Conservation (phyloP, 2,797 vertebrate genomes). For the Acanthurus tractus region DNA sequence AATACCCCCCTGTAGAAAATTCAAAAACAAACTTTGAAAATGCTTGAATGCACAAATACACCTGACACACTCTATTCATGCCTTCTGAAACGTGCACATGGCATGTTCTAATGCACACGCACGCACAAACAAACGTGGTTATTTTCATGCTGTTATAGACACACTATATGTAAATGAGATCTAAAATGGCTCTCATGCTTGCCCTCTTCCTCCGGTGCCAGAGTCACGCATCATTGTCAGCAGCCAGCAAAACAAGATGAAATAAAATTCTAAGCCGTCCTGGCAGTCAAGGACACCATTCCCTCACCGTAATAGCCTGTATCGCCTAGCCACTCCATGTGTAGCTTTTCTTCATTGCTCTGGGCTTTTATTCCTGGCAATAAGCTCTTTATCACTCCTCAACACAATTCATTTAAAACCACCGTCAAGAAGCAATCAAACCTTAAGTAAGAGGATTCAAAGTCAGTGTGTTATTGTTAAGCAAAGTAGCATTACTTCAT, state of each 20-base stretch:
- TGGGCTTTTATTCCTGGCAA: conserved; percentile 91
- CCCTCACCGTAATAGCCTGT: conserved; percentile 90
- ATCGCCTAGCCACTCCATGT: conserved; percentile 90
- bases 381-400: conserved; percentile 92
- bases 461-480: conserved; percentile 91
- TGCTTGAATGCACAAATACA: conserved; percentile 30
- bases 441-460: conserved; percentile 93
- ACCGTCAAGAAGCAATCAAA: conserved; percentile 91
- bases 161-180: conserved; percentile 84
- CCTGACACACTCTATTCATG: conserved; percentile 27
- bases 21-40: conserved; percentile 44
- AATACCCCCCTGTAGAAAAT: conserved; percentile 23
- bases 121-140: conserved; percentile 35
- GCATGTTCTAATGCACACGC: conserved; percentile 21
- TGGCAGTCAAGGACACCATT: conserved; percentile 91
- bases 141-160: conserved; percentile 65
- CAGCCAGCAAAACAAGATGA: conserved; percentile 90
- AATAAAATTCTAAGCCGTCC: conserved; percentile 90
- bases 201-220: conserved; percentile 83
- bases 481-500: conserved; percentile 88
- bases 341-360: conserved; percentile 90
- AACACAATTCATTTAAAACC: conserved; percentile 93
- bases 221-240: conserved; percentile 89
- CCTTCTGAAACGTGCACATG: conserved; percentile 6
- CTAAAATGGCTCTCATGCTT: conserved; percentile 83